A percentile compares a stretch with the other conserved stretches of the same genome.
Evolutionary conservation across 1,140 invertebrate genomes (phyloP).

Genomic region (Heliconius melpomene): DNA sequence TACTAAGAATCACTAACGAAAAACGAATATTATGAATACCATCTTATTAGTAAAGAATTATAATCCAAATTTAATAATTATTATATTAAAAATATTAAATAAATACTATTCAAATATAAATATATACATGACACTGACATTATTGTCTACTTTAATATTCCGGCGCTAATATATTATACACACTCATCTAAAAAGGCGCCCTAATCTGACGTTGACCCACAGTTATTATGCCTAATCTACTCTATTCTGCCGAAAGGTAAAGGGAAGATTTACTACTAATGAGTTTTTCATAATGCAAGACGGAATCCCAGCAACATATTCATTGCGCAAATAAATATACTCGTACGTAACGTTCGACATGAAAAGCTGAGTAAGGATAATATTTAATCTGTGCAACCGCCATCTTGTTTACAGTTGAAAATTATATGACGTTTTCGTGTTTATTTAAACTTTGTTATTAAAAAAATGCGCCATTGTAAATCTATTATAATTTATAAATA

Average conservation of each 20-base stretch:
- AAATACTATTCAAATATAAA: no score
- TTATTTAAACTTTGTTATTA: not conserved
- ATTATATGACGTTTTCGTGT: not conserved
- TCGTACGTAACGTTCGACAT: slow-evolving; percentile 12
- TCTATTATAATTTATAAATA: no score
- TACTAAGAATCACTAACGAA: no score
- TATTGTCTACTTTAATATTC: not conserved
- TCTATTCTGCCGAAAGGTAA: slow-evolving; percentile 2
- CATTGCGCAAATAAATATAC: slow-evolving; percentile 15
- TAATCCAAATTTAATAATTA: no score
- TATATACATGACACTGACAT: not conserved
- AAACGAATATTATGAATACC: no score
- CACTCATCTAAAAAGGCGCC: not conserved
- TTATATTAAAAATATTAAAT: no score
- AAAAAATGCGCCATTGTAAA: no score
- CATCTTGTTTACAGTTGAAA: slow-evolving; percentile 12
- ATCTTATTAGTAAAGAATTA: no score
- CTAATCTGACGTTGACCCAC: not conserved
- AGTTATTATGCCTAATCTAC: not conserved
- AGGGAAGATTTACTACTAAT: slow-evolving; percentile 2
- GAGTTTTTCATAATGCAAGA: not conserved
- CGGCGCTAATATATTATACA: not conserved
- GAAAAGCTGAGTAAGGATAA: slow-evolving; percentile 7
- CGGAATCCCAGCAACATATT: not conserved
- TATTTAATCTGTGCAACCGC: slow-evolving; percentile 22